These are phyloP conservation scores for Pontoporia blainvillei DNA, from an alignment of 2,113 vertebrate genomes.

Conservation along the genomic window DNA sequence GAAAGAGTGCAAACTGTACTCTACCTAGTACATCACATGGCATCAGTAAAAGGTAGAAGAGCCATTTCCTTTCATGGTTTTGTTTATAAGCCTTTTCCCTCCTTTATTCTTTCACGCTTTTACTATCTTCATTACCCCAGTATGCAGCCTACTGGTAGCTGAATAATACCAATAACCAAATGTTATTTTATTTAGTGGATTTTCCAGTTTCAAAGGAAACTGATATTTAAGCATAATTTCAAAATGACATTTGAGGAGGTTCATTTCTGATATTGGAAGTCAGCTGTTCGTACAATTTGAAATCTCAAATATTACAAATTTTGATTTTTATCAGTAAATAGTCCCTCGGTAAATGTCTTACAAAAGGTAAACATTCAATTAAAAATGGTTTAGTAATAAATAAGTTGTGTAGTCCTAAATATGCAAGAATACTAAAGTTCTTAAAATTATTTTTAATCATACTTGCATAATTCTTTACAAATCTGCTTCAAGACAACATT, in stretches of 20 bases:
- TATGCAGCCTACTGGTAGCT: background rate
- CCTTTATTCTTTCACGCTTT: background rate
- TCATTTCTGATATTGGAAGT: background rate
- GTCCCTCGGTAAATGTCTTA: background rate
- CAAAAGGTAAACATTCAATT: background rate
- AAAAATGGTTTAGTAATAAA: background rate
- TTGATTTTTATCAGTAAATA: background rate
- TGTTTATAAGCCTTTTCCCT: background rate
- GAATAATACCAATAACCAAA: background rate
- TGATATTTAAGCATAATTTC: conserved; percentile 37
- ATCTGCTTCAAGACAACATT: background rate
- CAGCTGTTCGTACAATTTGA: background rate
- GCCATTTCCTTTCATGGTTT: background rate
- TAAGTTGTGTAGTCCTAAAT: background rate
- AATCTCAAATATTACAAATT: background rate
- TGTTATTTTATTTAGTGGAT: background rate
- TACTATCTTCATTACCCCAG: background rate
- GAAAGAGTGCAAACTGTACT: background rate
- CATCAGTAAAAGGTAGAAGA: background rate
- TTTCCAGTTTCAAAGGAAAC: conserved; percentile 50
- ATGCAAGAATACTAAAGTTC: background rate
- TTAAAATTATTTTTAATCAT: background rate
- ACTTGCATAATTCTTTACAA: background rate
- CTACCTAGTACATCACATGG: background rate
- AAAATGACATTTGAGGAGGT: background rate